Evolutionary conservation across 2,113 vertebrate genomes (phyloP).

Genomic region (Scalopus aquaticus): DNA sequence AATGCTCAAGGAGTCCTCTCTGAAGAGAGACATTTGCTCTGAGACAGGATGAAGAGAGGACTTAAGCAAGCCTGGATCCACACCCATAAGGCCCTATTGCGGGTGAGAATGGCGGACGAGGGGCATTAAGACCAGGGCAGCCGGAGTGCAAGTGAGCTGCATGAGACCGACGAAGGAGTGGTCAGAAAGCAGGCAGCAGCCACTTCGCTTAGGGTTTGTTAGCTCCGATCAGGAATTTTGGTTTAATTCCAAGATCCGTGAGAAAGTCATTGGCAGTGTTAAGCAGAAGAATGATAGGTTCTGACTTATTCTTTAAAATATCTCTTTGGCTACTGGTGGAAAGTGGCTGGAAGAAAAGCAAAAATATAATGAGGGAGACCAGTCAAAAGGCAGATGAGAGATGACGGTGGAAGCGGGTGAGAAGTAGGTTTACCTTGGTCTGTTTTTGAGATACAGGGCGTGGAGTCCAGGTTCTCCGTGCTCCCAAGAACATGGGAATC

Average conservation of each 20-base stretch:
- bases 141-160: no score
- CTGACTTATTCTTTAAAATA: neutral
- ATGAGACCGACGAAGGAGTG: no score
- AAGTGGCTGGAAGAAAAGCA: neutral
- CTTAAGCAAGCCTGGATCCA: neutral
- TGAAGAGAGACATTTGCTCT: neutral
- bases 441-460: neutral
- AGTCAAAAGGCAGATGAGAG: neutral
- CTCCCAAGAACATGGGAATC: neutral
- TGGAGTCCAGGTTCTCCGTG: neutral
- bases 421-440: neutral
- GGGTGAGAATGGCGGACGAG: no score
- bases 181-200: neutral
- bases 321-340: neutral
- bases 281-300: neutral
- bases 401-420: neutral
- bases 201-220: fast-evolving
- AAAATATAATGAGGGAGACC: neutral
- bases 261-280: neutral
- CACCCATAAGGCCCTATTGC: no score
- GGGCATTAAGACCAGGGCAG: no score
- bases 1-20: neutral
- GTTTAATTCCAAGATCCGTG: conserved; percentile 13
- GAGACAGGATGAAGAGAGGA: neutral
- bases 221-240: neutral